phyloP scores from a whole-genome alignment of 2,113 vertebrate genomes.

The Cariama cristata region DNA sequence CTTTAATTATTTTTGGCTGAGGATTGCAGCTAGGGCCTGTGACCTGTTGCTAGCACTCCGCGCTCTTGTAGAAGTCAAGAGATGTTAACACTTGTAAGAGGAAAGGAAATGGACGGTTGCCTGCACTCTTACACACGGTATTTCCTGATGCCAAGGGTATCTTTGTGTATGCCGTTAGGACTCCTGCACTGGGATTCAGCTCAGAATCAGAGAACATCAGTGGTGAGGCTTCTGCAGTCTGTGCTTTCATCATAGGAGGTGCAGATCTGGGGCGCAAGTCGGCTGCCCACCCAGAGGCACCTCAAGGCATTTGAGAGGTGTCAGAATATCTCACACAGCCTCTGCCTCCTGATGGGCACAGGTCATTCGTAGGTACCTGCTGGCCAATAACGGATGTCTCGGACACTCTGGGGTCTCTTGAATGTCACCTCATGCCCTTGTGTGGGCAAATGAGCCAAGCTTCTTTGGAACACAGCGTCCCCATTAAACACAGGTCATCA shows the following conservation, averaged over 20 bases:
- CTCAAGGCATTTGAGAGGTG: background rate
- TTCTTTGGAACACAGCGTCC: background rate
- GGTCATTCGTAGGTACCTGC: background rate
- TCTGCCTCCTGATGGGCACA: background rate
- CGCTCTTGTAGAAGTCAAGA: background rate
- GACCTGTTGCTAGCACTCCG: background rate
- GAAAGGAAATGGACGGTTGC: background rate
- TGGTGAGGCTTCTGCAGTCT: background rate
- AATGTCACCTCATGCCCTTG: background rate
- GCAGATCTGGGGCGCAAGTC: background rate
- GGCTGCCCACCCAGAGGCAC: background rate
- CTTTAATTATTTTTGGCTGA: background rate
- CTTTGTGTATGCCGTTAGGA: fast-evolving
- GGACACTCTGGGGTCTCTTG: background rate
- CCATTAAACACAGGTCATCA: fast-evolving
- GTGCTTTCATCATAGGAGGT: background rate
- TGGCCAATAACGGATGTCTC: fast-evolving
- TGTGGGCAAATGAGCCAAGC: background rate
- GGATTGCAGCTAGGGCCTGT: background rate
- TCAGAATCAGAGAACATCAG: background rate
- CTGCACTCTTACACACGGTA: fast-evolving
- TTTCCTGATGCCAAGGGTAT: background rate
- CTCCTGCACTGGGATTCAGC: background rate
- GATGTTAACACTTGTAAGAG: fast-evolving
- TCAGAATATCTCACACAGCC: fast-evolving